Evolutionary conservation across 2,797 vertebrate genomes (phyloP).

Genomic region (Enteromius fasciolatus): DNA sequence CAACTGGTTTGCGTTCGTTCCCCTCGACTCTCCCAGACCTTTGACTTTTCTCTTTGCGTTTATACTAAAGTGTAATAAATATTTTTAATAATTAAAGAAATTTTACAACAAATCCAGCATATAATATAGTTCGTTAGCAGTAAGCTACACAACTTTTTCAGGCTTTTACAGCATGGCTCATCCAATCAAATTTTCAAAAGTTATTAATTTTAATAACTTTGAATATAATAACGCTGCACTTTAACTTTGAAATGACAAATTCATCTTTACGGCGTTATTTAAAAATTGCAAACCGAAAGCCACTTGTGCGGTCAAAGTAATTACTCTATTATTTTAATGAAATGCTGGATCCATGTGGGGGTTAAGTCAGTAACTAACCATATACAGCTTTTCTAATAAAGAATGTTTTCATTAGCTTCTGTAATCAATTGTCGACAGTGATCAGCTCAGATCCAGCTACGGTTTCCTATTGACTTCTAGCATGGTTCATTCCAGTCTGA

Average conservation of each 20-base stretch:
- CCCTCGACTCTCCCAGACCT: neutral
- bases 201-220: neutral
- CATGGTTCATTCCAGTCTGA: neutral
- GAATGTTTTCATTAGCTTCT: neutral
- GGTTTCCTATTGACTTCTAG: slow-evolving; percentile 4
- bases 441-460: slow-evolving; percentile 8
- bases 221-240: too few relatives aligned
- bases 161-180: neutral
- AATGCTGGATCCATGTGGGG: neutral
- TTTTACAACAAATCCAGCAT: neutral
- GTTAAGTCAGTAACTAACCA: neutral
- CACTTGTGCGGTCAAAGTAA: neutral
- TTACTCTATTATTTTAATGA: neutral
- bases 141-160: neutral
- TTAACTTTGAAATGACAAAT: neutral
- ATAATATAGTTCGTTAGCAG: neutral
- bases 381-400: slow-evolving; percentile 13
- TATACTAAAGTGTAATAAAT: too few relatives aligned
- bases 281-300: neutral
- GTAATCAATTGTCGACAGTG: neutral
- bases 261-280: neutral
- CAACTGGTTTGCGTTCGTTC: neutral
- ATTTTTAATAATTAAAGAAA: neutral
- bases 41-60: neutral
- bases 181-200: neutral